Evolutionary conservation across 2,797 vertebrate genomes (phyloP).

Genomic region (Anableps anableps): DNA sequence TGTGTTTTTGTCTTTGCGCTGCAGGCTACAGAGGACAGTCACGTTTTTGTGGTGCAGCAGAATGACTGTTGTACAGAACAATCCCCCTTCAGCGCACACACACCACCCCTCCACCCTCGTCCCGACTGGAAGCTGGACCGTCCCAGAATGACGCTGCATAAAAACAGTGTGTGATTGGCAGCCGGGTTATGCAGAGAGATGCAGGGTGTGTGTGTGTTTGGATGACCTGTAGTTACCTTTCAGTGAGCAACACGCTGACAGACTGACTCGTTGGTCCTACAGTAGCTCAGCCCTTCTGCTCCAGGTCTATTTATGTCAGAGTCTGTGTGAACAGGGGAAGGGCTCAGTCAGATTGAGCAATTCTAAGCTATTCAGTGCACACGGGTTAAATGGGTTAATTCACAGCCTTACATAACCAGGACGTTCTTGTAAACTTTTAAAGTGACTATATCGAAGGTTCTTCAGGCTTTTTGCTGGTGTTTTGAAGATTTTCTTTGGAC

Average conservation of each 20-base stretch:
- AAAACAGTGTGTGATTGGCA: conserved; percentile 68
- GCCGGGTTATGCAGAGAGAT: conserved; percentile 43
- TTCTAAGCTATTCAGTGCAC: conserved; percentile 65
- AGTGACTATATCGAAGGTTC: not conserved
- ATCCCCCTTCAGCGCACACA: conserved; percentile 17
- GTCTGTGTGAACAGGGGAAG: conserved; percentile 34
- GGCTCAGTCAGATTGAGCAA: conserved; percentile 58
- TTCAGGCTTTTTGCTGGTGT: not conserved
- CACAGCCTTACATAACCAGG: conserved; percentile 30
- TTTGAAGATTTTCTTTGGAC: not conserved
- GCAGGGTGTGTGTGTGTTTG: conserved; percentile 34
- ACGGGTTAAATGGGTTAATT: conserved; percentile 56
- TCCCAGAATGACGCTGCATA: conserved; percentile 68
- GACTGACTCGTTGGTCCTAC: conserved; percentile 45
- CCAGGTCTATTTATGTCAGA: conserved; percentile 25
- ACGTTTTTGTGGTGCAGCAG: conserved; percentile 79
- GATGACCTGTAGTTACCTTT: conserved; percentile 74
- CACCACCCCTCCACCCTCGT: not conserved
- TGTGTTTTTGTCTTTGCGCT: conserved; percentile 53
- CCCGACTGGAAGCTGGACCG: conserved; percentile 54
- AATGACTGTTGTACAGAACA: conserved; percentile 60
- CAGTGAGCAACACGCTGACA: conserved; percentile 21
- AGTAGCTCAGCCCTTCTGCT: conserved; percentile 56
- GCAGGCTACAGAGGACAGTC: conserved; percentile 76
- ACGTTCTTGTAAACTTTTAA: conserved; percentile 1